These are phyloP conservation scores for Drosophila aff. DNA, from an alignment of 1,140 invertebrate species.

Conservation along the genomic window DNA sequence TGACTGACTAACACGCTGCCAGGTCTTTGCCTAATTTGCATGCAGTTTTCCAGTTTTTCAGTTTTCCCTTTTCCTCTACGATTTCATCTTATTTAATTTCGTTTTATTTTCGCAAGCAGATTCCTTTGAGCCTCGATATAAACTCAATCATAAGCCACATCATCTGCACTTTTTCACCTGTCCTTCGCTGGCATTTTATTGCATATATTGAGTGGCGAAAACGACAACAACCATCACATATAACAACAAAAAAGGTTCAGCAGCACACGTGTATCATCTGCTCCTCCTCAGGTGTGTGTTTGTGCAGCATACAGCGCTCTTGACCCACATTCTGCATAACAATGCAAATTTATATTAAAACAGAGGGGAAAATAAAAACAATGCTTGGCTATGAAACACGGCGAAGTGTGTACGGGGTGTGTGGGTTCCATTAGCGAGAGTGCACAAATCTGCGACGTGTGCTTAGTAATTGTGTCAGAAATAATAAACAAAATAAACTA, in stretches of 20 bases:
- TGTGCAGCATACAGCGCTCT: conserved; percentile 47
- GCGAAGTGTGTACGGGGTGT: conserved; percentile 11
- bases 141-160: conserved; percentile 35
- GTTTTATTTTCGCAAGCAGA: conserved; percentile 21
- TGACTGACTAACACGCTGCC: conserved; percentile 51
- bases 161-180: conserved; percentile 37
- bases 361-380: conserved; percentile 55
- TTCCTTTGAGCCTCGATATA: conserved; percentile 12
- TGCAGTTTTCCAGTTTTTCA: background rate
- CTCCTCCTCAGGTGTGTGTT: background rate
- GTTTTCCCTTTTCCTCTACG: background rate
- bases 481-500: conserved; percentile 56
- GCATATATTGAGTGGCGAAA: conserved; percentile 58
- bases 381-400: conserved; percentile 42
- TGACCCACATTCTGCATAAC: conserved; percentile 71
- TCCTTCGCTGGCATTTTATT: conserved; percentile 51
- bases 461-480: conserved; percentile 78
- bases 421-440: conserved; percentile 64
- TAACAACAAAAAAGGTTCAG: conserved; percentile 16
- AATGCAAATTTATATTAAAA: conserved; percentile 78
- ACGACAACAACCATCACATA: background rate
- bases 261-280: conserved; percentile 49
- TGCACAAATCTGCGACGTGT: conserved; percentile 71
- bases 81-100: conserved; percentile 11
- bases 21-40: conserved; percentile 38